Base-by-base conservation (phyloP, 92 coral and sea anemone species). In the Heliopora coerulea region DNA sequence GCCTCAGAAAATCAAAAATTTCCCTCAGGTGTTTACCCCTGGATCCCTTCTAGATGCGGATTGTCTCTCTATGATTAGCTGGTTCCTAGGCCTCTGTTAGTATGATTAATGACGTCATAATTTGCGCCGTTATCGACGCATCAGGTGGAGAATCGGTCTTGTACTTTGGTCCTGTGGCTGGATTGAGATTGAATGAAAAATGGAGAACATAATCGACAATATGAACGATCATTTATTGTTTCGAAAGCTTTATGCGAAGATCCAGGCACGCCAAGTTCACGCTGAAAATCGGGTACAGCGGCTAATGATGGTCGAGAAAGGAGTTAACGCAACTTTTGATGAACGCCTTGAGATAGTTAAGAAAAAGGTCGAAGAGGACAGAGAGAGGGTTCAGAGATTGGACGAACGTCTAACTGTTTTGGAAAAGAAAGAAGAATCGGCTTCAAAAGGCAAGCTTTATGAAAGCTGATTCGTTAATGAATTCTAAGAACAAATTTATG, bases 211-310 rank as follows among this genome's bases (percentile, higher is more conserved):
- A 5, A 11, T 28, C 46, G 62, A 23, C 8, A 26, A 54, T 1
- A 18, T 33, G 32, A 52, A 24, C 62, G 77, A 70, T 35, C 17
- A 42, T 1, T 19, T 52, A 23, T 54, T 70, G 63, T 70, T 49
- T 41, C 77, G 63, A 27, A 70, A 70, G 21, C 49, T 70, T 8
- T 70, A 70, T 41, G 35, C 77, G 25, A 70, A 54, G 20, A 70
- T 54, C 1, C 30, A 30, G 25, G 29, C 77, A 25, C 77, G 54
- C 17, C 77, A 70, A 70, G 57, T 70, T 7, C 62, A 54, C 39
- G 62, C 62, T 13, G 77, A 70, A 57, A 70, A 70, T 41, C 56
- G 77, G 20, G 34, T 70, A 1, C 29, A 31, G 24, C 77, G 19
- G 9, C 18, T 70, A 11, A 35, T 54, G 77, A 31, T 34, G 35